Evolutionary conservation across 2,888 invertebrate genomes (phyloP), one percentile per base, ranked within the genome.

Genomic region (Trichacis sp.): DNA sequence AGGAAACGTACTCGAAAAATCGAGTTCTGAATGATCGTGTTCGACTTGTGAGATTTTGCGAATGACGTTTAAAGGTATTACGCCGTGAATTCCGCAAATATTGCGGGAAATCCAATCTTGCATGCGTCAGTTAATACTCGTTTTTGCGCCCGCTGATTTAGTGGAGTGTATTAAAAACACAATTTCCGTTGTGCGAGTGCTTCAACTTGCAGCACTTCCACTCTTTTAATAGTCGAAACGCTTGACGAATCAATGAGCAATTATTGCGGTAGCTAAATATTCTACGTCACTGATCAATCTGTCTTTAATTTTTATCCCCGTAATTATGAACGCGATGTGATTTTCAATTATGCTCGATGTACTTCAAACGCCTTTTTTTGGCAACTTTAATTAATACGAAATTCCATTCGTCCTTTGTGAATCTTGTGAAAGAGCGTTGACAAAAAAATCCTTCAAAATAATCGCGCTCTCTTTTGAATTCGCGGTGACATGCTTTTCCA

Each of bases 121-220:
- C 49, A 38, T 49, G 49, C 49, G 49, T 36, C 49, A 19, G 73
- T 77, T 79, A 76, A 79, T 78, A 76, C 74, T 78, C 75, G 76
- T 76, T 79, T 49, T 77, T 77, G 73, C 72, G 71, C 64, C 71
- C 72, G 72, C 74, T 79, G 78, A 79, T 79, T 79, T 77, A 77
- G 72, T 75, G 61, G 68, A 59, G 72, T 76, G 73, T 78, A 79
- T 79, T 77, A 79, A 79, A 79, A 79, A 77, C 77, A 76, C 77
- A 76, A 79, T 79, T 78, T 79, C 76, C 78, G 73, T 69, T 49
- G 63, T 58, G 3, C 51, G 45, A 57, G 33, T 43, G 12, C 17
- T 33, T 24, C 51, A 43, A 36, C 43, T 52, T 42, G 45, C 50
- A 49, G 19, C 43, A 45, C 38, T 56, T 24, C 18, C 42, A 29